Evolutionary conservation across 2,113 vertebrate species (phyloP).

Genomic region (Oryzias woworae): DNA sequence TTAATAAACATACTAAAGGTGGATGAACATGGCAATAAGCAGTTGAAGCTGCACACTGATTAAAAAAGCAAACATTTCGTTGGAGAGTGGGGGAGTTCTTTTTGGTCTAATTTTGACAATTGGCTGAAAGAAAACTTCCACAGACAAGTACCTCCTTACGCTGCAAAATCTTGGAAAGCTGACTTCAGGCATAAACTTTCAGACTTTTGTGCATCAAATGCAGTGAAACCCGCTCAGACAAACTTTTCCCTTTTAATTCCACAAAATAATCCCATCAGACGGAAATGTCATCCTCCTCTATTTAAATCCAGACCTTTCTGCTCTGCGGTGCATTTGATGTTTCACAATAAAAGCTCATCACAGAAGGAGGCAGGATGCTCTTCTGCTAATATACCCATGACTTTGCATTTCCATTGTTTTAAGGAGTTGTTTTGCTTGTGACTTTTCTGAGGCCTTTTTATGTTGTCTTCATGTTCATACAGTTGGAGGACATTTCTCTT

Average conservation of each 20-base stretch:
- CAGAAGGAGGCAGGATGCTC: too few relatives aligned
- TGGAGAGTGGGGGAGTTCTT: too few relatives aligned
- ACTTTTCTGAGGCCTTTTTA: too few relatives aligned
- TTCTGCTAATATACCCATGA: too few relatives aligned
- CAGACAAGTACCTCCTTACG: conserved; percentile 5
- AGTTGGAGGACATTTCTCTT: too few relatives aligned
- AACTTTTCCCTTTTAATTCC: conserved; percentile 21
- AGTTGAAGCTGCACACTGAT: too few relatives aligned
- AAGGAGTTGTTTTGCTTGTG: too few relatives aligned
- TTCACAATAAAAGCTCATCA: conserved; percentile 1
- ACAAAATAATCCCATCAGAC: conserved; percentile 25
- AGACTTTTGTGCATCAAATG: not conserved
- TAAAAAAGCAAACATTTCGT: too few relatives aligned
- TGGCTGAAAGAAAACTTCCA: not conserved
- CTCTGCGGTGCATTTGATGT: not conserved
- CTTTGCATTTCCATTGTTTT: too few relatives aligned
- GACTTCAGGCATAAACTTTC: not conserved
- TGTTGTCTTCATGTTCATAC: too few relatives aligned
- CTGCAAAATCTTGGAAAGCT: conserved; percentile 14
- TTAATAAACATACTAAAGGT: too few relatives aligned
- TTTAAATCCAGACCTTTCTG: not conserved
- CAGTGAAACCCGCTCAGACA: not conserved
- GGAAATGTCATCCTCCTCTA: not conserved
- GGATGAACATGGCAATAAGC: too few relatives aligned
- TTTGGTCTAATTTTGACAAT: not conserved